These are phyloP conservation scores for Sphenodon punctatus DNA, from an alignment of 2,797 vertebrate genomes.

Conservation along the genomic window DNA sequence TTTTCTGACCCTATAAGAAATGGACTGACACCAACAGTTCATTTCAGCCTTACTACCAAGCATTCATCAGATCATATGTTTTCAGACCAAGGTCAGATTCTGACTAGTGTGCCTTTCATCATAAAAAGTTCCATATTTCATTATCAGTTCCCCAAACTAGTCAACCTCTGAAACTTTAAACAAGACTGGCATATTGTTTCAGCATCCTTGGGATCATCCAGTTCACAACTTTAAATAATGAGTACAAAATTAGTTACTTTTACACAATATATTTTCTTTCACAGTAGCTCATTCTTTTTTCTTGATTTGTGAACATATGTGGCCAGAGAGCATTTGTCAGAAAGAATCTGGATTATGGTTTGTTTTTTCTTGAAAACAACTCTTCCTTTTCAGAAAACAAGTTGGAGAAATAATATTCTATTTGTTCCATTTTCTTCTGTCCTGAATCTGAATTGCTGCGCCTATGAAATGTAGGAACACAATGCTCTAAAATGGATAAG, in stretches of 20 bases:
- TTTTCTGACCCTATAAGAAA: neutral
- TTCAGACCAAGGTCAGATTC: slow-evolving; percentile 22
- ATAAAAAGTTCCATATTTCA: neutral
- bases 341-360: slow-evolving; percentile 26
- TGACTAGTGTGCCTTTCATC: neutral
- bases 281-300: neutral
- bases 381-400: slow-evolving; percentile 44
- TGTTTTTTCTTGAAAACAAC: neutral
- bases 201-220: slow-evolving; percentile 15
- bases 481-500: neutral
- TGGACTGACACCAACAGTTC: neutral
- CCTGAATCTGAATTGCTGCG: slow-evolving; percentile 11
- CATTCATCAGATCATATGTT: neutral
- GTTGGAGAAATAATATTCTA: neutral
- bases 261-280: slow-evolving; percentile 28
- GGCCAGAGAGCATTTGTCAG: neutral
- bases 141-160: neutral
- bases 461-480: neutral
- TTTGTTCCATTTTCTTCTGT: slow-evolving; percentile 22
- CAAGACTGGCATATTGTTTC: neutral
- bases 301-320: neutral
- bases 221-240: neutral
- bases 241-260: slow-evolving; percentile 42
- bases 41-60: slow-evolving; percentile 17
- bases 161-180: neutral